A percentile compares a stretch with the other conserved stretches of the same genome.
These are phyloP conservation scores for Salticus scenicus DNA, from an alignment of 2,888 invertebrate species.

Conservation along the genomic window DNA sequence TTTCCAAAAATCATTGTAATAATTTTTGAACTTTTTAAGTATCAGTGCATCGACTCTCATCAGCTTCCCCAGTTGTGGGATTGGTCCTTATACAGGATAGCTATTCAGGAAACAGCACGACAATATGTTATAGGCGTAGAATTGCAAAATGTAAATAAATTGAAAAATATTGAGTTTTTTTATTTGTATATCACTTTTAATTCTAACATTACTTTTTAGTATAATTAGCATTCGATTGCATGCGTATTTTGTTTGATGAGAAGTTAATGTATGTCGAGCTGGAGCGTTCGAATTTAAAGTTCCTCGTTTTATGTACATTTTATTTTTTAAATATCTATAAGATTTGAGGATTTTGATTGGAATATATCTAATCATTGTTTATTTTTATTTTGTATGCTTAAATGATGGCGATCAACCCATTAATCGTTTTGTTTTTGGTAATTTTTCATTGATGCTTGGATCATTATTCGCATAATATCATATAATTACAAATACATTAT, in stretches of 20 bases:
- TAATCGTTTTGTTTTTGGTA: background rate
- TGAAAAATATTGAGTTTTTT: background rate
- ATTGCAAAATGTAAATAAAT: constrained; percentile 14
- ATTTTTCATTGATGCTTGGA: background rate
- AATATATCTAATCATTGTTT: no score
- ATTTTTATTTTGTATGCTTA: no score
- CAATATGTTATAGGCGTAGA: constrained; percentile 47
- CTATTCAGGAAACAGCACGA: constrained; percentile 58
- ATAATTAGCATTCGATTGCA: constrained; percentile 12
- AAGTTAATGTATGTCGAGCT: constrained; percentile 40
- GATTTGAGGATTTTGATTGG: no score
- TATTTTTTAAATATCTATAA: background rate
- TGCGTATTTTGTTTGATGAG: constrained; percentile 58
- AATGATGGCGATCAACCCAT: background rate
- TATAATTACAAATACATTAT: background rate
- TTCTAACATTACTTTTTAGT: background rate
- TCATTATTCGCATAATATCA: background rate
- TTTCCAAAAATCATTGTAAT: background rate
- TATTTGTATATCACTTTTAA: background rate
- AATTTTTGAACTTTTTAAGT: constrained; percentile 58
- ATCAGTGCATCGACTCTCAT: constrained; percentile 67
- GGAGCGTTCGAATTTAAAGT: constrained; percentile 32
- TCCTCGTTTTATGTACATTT: background rate
- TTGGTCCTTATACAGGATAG: constrained; percentile 62
- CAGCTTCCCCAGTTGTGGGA: constrained; percentile 68